phyloP scores from a whole-genome alignment of 2,888 invertebrate species.

The Trachelus iudaicus region DNA sequence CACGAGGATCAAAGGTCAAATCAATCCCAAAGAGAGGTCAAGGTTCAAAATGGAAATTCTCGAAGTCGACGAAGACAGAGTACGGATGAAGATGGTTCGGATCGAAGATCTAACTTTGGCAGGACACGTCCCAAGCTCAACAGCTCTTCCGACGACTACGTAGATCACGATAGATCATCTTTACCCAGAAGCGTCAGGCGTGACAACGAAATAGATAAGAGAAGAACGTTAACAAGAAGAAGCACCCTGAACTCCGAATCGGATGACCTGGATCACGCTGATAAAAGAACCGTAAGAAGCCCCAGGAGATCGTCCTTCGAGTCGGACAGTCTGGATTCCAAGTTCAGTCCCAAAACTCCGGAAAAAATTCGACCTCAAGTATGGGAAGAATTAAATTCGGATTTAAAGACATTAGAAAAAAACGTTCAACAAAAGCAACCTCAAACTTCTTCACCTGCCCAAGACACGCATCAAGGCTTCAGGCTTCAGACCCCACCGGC shows the following conservation, averaged over 20 bases:
- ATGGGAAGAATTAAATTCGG: neutral
- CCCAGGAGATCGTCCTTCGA: constrained; percentile 36
- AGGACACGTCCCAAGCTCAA: constrained; percentile 42
- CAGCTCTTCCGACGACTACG: constrained; percentile 58
- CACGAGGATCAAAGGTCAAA: constrained; percentile 25
- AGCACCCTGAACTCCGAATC: constrained; percentile 9
- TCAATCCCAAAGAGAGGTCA: constrained; percentile 1
- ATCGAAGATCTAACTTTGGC: constrained; percentile 37
- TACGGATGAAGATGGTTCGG: constrained; percentile 51
- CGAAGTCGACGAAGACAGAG: constrained; percentile 44
- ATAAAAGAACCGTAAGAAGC: constrained; percentile 13
- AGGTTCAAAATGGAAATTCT: constrained; percentile 20
- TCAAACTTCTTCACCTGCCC: neutral
- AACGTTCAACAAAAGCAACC: neutral
- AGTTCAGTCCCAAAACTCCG: constrained; percentile 31
- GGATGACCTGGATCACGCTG: constrained; percentile 7
- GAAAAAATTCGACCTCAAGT: constrained; percentile 2
- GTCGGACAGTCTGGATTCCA: constrained; percentile 27
- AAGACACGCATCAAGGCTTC: neutral
- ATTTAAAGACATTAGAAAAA: neutral
- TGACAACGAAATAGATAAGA: constrained; percentile 17
- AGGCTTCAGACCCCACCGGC: neutral
- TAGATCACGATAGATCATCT: constrained; percentile 27
- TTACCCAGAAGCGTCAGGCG: constrained; percentile 12
- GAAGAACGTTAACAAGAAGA: constrained; percentile 29